Evolutionary conservation across 2,797 vertebrate genomes (phyloP).

Genomic region (Pitangus sulphuratus): DNA sequence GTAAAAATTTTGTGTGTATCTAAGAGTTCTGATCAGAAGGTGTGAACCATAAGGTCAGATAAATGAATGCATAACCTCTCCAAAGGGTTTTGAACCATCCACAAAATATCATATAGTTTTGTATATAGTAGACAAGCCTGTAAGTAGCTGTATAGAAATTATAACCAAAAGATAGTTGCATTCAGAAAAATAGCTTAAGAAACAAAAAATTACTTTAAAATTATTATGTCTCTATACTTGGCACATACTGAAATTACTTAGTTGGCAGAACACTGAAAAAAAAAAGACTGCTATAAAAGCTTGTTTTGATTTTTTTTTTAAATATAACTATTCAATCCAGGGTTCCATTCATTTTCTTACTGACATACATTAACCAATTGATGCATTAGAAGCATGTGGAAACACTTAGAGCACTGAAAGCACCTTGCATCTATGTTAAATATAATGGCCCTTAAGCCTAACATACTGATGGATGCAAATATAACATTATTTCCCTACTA

Average conservation of each 20-base stretch:
- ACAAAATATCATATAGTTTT: not conserved
- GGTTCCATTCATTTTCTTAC: not conserved
- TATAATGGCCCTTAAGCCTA: not conserved
- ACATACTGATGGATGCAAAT: not conserved
- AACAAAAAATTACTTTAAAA: not conserved
- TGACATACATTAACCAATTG: not conserved
- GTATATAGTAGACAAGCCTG: not conserved
- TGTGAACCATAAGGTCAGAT: not conserved
- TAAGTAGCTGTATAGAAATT: not conserved
- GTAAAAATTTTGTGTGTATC: not conserved
- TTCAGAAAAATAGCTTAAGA: not conserved
- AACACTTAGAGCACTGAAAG: not conserved
- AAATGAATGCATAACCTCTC: not conserved
- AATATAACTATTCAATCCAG: not conserved
- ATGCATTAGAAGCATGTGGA: not conserved
- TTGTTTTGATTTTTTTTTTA: rapidly evolving
- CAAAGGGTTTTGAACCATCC: not conserved
- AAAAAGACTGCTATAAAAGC: not conserved
- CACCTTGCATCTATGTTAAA: not conserved
- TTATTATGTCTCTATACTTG: not conserved
- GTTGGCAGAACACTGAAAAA: not conserved
- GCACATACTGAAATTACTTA: not conserved
- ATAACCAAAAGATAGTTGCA: not conserved
- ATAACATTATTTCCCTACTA: not conserved
- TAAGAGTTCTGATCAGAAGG: not conserved